These are phyloP conservation scores for Chouioia cunea DNA, from an alignment of 2,888 invertebrate species.

Conservation along the genomic window DNA sequence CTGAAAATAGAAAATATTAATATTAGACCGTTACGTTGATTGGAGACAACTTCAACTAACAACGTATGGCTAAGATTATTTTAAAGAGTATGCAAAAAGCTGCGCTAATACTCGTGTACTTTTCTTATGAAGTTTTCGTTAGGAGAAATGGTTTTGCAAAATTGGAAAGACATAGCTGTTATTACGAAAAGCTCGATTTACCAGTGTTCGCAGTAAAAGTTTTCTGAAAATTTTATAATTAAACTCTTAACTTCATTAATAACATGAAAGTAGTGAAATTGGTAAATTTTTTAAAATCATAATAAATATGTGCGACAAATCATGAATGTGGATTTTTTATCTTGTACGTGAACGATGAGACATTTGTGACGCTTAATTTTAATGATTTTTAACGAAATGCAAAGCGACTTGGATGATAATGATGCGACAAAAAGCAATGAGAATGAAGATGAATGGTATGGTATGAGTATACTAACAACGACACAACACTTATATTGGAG, in stretches of 20 bases:
- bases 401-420: conserved; percentile 35
- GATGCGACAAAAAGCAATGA: conserved; percentile 42
- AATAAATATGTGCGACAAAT: not conserved
- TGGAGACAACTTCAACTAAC: too few species aligned
- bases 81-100: too few species aligned
- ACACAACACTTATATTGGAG: conserved; percentile 42
- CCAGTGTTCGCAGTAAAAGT: too few species aligned
- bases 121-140: too few species aligned
- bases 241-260: conserved; percentile 10
- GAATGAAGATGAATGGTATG: conserved; percentile 36
- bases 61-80: too few species aligned
- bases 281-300: not conserved
- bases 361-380: not conserved
- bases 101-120: too few species aligned
- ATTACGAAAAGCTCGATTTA: too few species aligned
- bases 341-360: not conserved
- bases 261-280: not conserved
- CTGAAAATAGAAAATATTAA: conserved; percentile 52
- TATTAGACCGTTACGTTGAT: not conserved
- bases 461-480: conserved; percentile 41
- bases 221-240: not conserved
- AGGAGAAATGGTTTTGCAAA: too few species aligned
- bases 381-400: conserved; percentile 5
- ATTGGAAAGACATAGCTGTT: too few species aligned
- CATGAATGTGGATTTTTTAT: too few species aligned